phyloP scores from a whole-genome alignment of 2,888 invertebrate species.

The Urechis unicinctus region DNA sequence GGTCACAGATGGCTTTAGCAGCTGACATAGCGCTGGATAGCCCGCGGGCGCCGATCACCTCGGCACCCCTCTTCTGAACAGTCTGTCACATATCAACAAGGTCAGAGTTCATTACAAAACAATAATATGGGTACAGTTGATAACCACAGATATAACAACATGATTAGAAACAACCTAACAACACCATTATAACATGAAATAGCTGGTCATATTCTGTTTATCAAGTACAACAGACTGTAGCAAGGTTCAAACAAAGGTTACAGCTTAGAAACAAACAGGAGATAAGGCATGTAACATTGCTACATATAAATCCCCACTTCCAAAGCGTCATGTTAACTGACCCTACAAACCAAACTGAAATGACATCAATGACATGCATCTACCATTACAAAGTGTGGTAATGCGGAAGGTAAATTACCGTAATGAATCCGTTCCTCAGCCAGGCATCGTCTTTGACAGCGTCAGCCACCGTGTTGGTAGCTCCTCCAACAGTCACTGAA shows the following conservation, averaged over 20 bases:
- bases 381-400: too few relatives aligned
- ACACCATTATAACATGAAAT: background rate
- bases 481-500: slow-evolving; percentile 34
- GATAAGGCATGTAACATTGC: too few relatives aligned
- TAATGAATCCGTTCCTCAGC: slow-evolving; percentile 75
- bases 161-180: background rate
- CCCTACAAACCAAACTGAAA: too few relatives aligned
- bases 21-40: slow-evolving; percentile 99
- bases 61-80: slow-evolving; percentile 95
- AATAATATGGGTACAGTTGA: background rate
- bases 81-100: slow-evolving; percentile 54
- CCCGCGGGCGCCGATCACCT: slow-evolving; percentile 93
- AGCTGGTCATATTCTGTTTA: too few relatives aligned
- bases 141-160: background rate
- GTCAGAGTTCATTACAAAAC: background rate
- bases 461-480: slow-evolving; percentile 55
- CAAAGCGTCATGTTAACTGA: too few relatives aligned
- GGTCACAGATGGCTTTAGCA: slow-evolving; percentile 96
- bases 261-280: too few relatives aligned
- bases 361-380: too few relatives aligned
- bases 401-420: slow-evolving; percentile 52
- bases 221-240: too few relatives aligned
- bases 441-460: slow-evolving; percentile 74
- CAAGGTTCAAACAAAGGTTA: too few relatives aligned
- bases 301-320: too few relatives aligned